Evolutionary conservation across 37 sponge, comb jelly and placozoan genomes (phyloP).

Genomic region (Axinella damicornis): DNA sequence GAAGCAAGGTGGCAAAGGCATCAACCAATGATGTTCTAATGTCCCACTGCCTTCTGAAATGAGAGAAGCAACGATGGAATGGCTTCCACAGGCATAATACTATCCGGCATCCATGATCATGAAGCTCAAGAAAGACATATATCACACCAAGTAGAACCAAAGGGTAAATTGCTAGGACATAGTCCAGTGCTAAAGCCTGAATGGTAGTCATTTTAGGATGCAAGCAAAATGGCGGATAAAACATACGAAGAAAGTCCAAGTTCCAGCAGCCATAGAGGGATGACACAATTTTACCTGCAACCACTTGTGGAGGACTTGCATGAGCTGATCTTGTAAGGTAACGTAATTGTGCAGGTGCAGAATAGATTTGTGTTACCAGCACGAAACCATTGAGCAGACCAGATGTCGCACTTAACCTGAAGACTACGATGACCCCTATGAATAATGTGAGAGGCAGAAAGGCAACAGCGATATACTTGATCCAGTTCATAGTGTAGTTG

Average conservation of each 20-base stretch:
- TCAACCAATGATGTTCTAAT: conserved; percentile 34
- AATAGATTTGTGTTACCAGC: not conserved
- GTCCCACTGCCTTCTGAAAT: conserved; percentile 17
- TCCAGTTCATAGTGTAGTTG: conserved; percentile 16
- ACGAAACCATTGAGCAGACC: not conserved
- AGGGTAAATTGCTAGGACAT: conserved; percentile 40
- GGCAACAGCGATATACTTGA: not conserved
- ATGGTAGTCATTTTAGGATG: not conserved
- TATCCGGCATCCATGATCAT: not conserved
- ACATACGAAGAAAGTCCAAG: conserved; percentile 30
- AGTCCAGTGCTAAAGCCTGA: conserved; percentile 13
- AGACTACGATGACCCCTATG: not conserved
- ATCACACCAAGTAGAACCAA: conserved; percentile 6
- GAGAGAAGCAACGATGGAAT: not conserved
- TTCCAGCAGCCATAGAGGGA: conserved; percentile 16
- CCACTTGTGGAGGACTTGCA: not conserved
- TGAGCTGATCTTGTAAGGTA: not conserved
- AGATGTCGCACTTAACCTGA: conserved; percentile 8
- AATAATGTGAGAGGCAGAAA: conserved; percentile 9
- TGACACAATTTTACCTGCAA: not conserved
- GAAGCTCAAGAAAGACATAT: conserved; percentile 6
- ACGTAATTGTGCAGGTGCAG: not conserved
- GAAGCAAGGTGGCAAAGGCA: conserved; percentile 46
- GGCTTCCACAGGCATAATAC: conserved; percentile 21
- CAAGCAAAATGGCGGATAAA: conserved; percentile 8